Evolutionary conservation across 2,113 vertebrate species (phyloP), one percentile per base, ranked within the genome.

Genomic region (Psettodes erumei): DNA sequence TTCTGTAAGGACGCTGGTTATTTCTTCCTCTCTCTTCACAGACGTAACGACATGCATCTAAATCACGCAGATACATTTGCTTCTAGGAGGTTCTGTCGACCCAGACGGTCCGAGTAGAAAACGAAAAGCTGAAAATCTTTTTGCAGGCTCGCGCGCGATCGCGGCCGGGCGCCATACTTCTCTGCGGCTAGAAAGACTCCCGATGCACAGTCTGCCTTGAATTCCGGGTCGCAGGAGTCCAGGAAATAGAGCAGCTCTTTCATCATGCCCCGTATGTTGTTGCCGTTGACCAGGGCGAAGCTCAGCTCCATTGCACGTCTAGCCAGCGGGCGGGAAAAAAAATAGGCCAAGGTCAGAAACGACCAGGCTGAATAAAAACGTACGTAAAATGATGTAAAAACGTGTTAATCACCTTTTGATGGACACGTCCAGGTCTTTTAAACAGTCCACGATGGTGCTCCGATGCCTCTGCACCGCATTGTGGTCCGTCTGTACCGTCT

Each of bases 181-280:
- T 99, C 98, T 87, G 98, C 98, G 84, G 98, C 96, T 88, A 99
- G 95, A 91, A 99, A 99, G 91, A 99, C 96, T 89, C 98, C 98
- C 33, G 98, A 99, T 71, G 98, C 98, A 87, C 98, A 99, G 86
- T 99, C 98, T 18, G 98, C 96, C 92, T 99, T 99, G 94, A 99
- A 99, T 84, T 99, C 98, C 16, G 98, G 96, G 91, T 99, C 98
- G 91, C 98, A 99, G 6, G 97, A 99, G 92, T 99, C 98, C 88
- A 99, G 91, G 91, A 99, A 99, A 94, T 99, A 98, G 64, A 99
- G 95, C 81, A 99, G 93, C 88, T 99, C 98, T 90, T 99, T 99
- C 98, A 99, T 99, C 98, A 99, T 99, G 75, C 98, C 98, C 90
- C 98, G 94, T 56, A 99, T 97, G 90, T 99, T 99, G 93, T 99